Base-by-base conservation (phyloP, 2,888 invertebrate species). In the Athetis lepigone region DNA sequence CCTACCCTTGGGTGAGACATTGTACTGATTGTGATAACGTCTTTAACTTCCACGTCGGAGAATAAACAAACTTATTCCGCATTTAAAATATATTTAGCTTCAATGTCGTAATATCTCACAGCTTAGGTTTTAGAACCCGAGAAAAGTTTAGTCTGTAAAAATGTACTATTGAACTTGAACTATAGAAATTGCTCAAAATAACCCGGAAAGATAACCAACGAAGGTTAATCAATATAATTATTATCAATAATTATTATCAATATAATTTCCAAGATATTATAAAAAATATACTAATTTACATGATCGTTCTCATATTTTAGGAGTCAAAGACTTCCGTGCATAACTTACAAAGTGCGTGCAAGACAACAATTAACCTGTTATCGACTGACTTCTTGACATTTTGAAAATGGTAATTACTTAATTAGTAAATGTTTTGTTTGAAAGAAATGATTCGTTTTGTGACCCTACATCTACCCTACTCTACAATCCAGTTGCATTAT, bases 1-100 rank as follows among this genome's bases (percentile, higher is more conserved):
- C 45, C 50, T 45, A 45, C 52, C 11, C 52, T 36, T 66, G n/a
- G 25, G 18, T 21, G 52, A 64, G 58, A 70, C 42, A 64, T 37
- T 56, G 63, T 39, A 21, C 5, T 23, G 39, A 37, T 54, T 52
- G 33, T 29, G 58, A 70, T 50, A 50, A 54, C 21, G 21, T 50
- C 16, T 45, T 25, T 39, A 43, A 13, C 50, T 16, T 43, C n/a
- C 42, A 27, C 19, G 5, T 27, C 33, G 16, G 16, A 9, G 25
- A 23, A 37, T 42, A 36, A 33, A 47, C 2, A 29, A 39, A 37
- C 1, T 1, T 9, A 21, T 27, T 47, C 25, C 4, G 16, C 11
- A 33, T 18, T n/a, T 40, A 3, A 37, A 2, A 16, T 1, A 27
- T 51, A 2, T 16, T 21, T n/a, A 21, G 36, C 6, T 36, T 5